phyloP scores from a whole-genome alignment of 2,888 invertebrate genomes.

The Drosophila anomelani region DNA sequence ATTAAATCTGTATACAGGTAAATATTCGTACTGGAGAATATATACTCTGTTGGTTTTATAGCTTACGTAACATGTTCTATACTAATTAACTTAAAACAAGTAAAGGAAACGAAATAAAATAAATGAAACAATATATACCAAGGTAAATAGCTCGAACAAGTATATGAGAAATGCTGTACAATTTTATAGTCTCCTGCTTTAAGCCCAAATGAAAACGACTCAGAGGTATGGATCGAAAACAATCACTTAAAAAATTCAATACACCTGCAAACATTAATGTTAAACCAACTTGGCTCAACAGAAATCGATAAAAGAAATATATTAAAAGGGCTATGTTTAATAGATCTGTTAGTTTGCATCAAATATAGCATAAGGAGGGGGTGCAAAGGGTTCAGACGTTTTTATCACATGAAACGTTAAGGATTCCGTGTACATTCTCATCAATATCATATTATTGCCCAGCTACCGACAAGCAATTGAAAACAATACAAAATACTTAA shows the following conservation, averaged over 20 bases:
- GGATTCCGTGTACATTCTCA: constrained; percentile 54
- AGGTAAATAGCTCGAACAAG: neutral
- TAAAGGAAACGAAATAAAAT: neutral
- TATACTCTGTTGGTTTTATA: neutral
- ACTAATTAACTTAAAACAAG: neutral
- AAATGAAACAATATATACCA: neutral
- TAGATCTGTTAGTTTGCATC: neutral
- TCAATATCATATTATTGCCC: constrained; percentile 79
- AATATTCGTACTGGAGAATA: neutral
- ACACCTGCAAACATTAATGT: neutral
- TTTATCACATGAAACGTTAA: constrained; percentile 4
- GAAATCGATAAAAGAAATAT: neutral
- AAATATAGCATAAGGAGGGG: neutral
- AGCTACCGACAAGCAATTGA: constrained; percentile 81
- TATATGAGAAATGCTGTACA: neutral
- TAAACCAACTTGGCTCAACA: neutral
- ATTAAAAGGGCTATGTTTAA: neutral
- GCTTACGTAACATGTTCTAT: neutral
- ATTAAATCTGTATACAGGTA: constrained; percentile 1
- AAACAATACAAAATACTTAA: constrained; percentile 79
- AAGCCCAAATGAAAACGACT: no score
- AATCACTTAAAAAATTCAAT: neutral
- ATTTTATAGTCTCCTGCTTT: neutral
- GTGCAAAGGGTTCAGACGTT: constrained; percentile 5
- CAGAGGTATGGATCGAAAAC: no score